Evolutionary conservation across 1,140 invertebrate species (phyloP).

Genomic region (Harpegnathos saltator): DNA sequence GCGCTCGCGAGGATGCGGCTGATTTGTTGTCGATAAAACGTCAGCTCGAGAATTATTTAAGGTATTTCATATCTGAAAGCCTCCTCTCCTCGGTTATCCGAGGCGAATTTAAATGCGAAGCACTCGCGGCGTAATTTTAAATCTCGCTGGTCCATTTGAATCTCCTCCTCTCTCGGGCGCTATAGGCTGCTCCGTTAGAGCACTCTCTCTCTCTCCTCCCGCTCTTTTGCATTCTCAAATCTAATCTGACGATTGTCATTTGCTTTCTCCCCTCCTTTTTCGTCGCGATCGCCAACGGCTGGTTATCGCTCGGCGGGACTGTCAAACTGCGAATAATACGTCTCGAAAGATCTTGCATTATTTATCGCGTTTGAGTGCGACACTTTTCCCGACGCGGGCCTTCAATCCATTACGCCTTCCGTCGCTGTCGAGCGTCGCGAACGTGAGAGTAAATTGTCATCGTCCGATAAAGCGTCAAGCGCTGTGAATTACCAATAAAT

Average conservation of each 20-base stretch:
- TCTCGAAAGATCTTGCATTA: conserved; percentile 24
- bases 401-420: conserved; percentile 6
- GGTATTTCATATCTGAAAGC: conserved; percentile 42
- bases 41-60: conserved; percentile 56
- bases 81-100: neutral
- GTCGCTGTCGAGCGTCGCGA: neutral
- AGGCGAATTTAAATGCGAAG: conserved; percentile 36
- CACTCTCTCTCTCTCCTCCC: no score
- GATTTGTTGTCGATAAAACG: conserved; percentile 61
- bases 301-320: conserved; percentile 1
- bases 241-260: conserved; percentile 7
- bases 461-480: neutral
- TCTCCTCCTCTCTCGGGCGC: no score
- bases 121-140: conserved; percentile 4
- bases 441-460: conserved; percentile 31
- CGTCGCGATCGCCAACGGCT: neutral
- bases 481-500: conserved; percentile 30
- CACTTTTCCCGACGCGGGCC: conserved; percentile 15
- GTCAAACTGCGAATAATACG: conserved; percentile 1
- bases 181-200: no score
- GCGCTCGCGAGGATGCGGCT: conserved; percentile 22
- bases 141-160: neutral
- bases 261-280: neutral
- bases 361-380: conserved; percentile 30
- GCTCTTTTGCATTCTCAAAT: neutral